Conservation (phyloP, 2,113 vertebrate species). For the Illadopsis cleaveri region DNA sequence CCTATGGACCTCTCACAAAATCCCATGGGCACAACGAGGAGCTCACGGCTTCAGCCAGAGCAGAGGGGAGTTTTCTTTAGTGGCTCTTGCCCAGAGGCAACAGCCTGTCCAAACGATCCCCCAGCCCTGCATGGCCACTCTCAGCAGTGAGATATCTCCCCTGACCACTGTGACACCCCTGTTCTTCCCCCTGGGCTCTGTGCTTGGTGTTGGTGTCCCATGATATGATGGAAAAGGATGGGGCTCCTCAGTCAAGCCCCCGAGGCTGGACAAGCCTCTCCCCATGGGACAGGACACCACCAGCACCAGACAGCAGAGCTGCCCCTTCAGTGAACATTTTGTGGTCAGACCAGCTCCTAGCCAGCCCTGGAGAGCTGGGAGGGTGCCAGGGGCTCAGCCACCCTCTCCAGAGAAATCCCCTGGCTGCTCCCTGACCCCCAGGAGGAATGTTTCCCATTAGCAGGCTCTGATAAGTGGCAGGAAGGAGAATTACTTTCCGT, state of each 20-base stretch:
- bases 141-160: neutral
- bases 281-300: neutral
- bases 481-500: slow-evolving; percentile 42
- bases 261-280: neutral
- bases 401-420: neutral
- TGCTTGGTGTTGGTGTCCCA: neutral
- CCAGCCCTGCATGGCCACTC: neutral
- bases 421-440: neutral
- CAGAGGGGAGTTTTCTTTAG: neutral
- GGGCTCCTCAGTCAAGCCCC: neutral
- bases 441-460: slow-evolving; percentile 60
- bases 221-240: neutral
- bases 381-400: neutral
- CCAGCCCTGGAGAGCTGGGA: neutral
- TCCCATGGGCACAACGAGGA: accelerated
- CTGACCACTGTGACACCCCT: neutral
- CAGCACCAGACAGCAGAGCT: neutral
- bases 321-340: neutral
- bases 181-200: neutral
- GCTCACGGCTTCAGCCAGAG: neutral
- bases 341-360: neutral
- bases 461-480: slow-evolving; percentile 62
- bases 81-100: neutral
- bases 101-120: neutral
- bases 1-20: neutral